Evolutionary conservation across 2,113 vertebrate species (phyloP), one percentile per base, ranked within the genome.

Genomic region (Cacatua alba): DNA sequence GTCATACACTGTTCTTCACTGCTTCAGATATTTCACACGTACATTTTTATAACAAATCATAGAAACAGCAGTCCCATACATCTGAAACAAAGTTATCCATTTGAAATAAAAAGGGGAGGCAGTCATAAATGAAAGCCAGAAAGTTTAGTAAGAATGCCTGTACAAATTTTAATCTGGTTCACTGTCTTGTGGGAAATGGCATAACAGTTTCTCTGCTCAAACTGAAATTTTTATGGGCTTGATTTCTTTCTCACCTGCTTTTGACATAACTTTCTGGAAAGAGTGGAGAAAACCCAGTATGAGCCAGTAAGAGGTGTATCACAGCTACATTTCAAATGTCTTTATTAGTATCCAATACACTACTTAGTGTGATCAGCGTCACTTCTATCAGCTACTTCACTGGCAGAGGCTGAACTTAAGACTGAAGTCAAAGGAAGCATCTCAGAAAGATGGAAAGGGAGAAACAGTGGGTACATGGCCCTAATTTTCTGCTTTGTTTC

Each of bases 381-480:
- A 41, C 41, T 41, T 41, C 41, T 41, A 41, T 17, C 44, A 44
- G 17, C 44, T 44, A 44, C 44, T 44, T 44, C 44, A 44, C 17
- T 44, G 44, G 44, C 44, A 44, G 44, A 44, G 44, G 44, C 44
- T 44, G 44, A 44, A 44, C 44, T 44, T 44, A 44, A 44, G 44
- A 17, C 44, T 44, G 44, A 44, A 44, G 17, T 44, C 17, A 17
- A 41, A 78, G 26, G 24, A 80, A 33, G 11, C 3, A 1, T 68
- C 33, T 77, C 41, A 62, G n/a, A 65, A 74, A n/a, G 28, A 33
- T 0, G 7, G 43, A 59, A 59, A 23, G 3, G 4, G 20, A 10
- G 11, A 5, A 46, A 43, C 33, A 63, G 44, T 0, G 2, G 39
- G 29, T 0, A 1, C 1, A 2, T 37, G 26, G 35, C 53, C 52